These are phyloP conservation scores for Paraplagusia blochii DNA, from an alignment of 2,113 vertebrate genomes.

Conservation along the genomic window DNA sequence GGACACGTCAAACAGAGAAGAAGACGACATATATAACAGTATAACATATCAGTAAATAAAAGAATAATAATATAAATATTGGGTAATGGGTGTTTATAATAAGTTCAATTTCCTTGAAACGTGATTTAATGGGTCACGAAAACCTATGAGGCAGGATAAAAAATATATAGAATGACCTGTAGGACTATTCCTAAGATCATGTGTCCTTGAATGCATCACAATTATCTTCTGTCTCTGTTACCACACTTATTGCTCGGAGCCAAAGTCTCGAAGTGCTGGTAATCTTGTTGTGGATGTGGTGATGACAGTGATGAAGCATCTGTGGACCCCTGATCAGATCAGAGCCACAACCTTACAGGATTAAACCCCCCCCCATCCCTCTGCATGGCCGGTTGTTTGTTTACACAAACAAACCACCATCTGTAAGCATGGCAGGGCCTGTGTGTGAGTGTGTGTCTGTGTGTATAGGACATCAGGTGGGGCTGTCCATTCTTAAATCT, in stretches of 20 bases:
- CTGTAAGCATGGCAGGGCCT: slow-evolving; percentile 32
- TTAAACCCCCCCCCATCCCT: slow-evolving; percentile 56
- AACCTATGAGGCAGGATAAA: too few relatives aligned
- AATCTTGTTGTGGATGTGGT: slow-evolving; percentile 68
- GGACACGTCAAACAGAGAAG: too few relatives aligned
- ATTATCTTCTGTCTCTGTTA: not conserved
- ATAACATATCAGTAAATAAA: too few relatives aligned
- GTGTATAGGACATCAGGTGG: slow-evolving; percentile 6
- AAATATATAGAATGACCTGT: too few relatives aligned
- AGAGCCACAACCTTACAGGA: slow-evolving; percentile 58
- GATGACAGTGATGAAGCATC: slow-evolving; percentile 75
- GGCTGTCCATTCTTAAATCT: slow-evolving; percentile 21
- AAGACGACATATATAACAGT: too few relatives aligned
- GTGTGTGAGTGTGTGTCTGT: slow-evolving; percentile 7
- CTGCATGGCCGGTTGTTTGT: slow-evolving; percentile 50
- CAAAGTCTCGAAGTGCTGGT: slow-evolving; percentile 51
- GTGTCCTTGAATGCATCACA: too few relatives aligned
- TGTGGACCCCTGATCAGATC: slow-evolving; percentile 61
- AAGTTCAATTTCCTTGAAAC: too few relatives aligned
- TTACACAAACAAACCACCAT: slow-evolving; percentile 43
- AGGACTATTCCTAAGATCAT: too few relatives aligned
- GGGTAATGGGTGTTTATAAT: too few relatives aligned
- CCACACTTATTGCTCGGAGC: slow-evolving; percentile 28
- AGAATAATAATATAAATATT: too few relatives aligned
- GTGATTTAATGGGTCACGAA: too few relatives aligned